These are phyloP conservation scores for Labrus mixtus DNA, from an alignment of 2,113 vertebrate species.

Conservation along the genomic window DNA sequence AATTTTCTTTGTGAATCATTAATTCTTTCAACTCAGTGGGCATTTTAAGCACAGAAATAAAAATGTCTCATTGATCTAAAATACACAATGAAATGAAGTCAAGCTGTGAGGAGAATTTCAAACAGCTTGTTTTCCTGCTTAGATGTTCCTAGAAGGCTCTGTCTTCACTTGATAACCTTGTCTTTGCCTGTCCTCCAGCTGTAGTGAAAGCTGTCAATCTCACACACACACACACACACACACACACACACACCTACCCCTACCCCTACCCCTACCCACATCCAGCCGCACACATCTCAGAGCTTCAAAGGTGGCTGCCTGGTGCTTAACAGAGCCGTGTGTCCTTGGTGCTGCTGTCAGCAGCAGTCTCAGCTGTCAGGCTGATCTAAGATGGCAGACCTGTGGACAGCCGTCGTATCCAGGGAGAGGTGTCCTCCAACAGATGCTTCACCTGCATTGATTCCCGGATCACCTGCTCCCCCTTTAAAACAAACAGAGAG, in stretches of 20 bases:
- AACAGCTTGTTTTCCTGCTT: constrained; percentile 6
- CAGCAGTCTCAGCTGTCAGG: constrained; percentile 67
- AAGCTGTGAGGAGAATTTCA: neutral
- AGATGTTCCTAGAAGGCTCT: neutral
- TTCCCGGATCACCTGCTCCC: constrained; percentile 11
- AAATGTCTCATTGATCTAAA: neutral
- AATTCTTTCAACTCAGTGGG: constrained; percentile 10
- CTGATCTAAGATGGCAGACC: constrained; percentile 73
- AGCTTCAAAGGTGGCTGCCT: constrained; percentile 60
- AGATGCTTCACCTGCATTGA: constrained; percentile 46
- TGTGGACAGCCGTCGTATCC: constrained; percentile 39
- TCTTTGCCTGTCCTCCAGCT: constrained; percentile 53
- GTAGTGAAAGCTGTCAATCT: constrained; percentile 53
- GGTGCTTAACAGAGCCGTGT: constrained; percentile 65
- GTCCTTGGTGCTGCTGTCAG: constrained; percentile 76
- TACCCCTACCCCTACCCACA: too few species aligned
- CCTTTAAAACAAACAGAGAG: neutral
- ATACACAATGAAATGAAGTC: too few species aligned
- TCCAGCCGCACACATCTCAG: constrained; percentile 29
- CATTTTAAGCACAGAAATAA: constrained; percentile 10
- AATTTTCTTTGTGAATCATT: constrained; percentile 6
- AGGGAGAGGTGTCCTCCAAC: constrained; percentile 37
- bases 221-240: constrained; percentile 17
- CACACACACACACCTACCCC: constrained; percentile 22
- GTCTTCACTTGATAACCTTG: constrained; percentile 44